These are phyloP conservation scores for Deilephila elpenor DNA, from an alignment of 2,888 invertebrate species.

Conservation along the genomic window DNA sequence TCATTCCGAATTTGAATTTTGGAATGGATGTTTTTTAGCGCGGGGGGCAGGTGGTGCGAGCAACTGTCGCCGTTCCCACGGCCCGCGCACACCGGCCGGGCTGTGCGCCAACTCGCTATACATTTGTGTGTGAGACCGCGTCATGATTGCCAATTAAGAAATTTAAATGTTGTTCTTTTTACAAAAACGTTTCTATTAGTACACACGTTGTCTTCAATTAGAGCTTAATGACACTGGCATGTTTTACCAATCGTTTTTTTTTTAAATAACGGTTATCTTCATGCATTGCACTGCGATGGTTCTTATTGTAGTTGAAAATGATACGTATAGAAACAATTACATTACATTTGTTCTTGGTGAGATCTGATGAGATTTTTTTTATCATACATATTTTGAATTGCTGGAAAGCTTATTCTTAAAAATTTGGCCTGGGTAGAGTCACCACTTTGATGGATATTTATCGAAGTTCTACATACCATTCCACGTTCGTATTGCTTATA, in stretches of 20 bases:
- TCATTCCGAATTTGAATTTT: constrained; percentile 76
- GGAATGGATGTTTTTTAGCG: constrained; percentile 74
- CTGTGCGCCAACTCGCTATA: constrained; percentile 43
- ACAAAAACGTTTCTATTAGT: constrained; percentile 28
- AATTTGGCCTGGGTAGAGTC: no score
- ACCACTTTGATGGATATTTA: no score
- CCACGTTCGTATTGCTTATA: no score
- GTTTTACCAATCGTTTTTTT: background rate
- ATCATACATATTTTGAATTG: no score
- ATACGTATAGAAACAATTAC: background rate
- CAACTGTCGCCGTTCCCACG: constrained; percentile 83
- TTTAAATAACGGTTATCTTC: background rate
- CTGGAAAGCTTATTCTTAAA: no score
- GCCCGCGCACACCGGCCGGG: constrained; percentile 75
- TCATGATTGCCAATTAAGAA: constrained; percentile 79
- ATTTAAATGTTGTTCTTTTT: constrained; percentile 45
- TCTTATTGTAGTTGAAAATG: background rate
- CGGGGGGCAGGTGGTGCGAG: constrained; percentile 73
- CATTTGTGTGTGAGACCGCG: constrained; percentile 65
- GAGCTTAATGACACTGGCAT: background rate
- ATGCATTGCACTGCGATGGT: background rate
- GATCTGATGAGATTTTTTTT: no score
- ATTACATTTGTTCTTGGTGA: no score
- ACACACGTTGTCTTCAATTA: constrained; percentile 17
- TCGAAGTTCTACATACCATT: no score